These are phyloP conservation scores for Crotophaga sulcirostris DNA, from an alignment of 2,113 vertebrate genomes.

Conservation along the genomic window DNA sequence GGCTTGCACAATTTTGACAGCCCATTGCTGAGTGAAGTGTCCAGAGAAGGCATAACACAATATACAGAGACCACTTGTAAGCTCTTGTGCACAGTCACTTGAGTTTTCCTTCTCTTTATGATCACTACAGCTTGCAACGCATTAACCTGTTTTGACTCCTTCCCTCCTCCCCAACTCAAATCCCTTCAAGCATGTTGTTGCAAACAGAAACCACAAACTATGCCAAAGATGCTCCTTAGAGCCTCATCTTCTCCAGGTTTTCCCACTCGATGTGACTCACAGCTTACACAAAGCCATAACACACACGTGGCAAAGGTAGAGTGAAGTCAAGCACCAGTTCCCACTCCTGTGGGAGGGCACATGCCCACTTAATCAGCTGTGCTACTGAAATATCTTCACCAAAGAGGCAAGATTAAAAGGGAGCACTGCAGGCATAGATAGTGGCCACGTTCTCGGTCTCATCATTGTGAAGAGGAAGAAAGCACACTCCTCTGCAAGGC, in stretches of 20 bases:
- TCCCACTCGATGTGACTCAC: neutral
- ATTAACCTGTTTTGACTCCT: neutral
- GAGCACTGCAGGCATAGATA: too few species aligned
- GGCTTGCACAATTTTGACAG: neutral
- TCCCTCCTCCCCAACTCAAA: neutral
- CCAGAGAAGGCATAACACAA: neutral
- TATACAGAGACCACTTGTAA: neutral
- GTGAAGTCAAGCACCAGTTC: neutral
- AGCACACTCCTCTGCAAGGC: neutral
- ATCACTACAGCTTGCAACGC: neutral
- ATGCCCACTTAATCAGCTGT: neutral
- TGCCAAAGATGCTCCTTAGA: neutral
- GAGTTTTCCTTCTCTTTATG: neutral
- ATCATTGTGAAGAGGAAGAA: neutral
- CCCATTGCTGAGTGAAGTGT: neutral
- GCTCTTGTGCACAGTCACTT: neutral
- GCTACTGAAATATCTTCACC: neutral
- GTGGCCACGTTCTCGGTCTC: neutral
- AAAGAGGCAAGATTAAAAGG: neutral
- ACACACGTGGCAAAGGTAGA: fast-evolving
- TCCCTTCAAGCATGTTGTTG: neutral
- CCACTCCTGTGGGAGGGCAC: neutral
- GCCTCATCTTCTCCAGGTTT: neutral
- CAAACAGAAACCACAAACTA: neutral
- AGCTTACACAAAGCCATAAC: too few species aligned